These are phyloP conservation scores for Callinectes sapidus DNA, from an alignment of 2,888 invertebrate genomes.

Conservation along the genomic window DNA sequence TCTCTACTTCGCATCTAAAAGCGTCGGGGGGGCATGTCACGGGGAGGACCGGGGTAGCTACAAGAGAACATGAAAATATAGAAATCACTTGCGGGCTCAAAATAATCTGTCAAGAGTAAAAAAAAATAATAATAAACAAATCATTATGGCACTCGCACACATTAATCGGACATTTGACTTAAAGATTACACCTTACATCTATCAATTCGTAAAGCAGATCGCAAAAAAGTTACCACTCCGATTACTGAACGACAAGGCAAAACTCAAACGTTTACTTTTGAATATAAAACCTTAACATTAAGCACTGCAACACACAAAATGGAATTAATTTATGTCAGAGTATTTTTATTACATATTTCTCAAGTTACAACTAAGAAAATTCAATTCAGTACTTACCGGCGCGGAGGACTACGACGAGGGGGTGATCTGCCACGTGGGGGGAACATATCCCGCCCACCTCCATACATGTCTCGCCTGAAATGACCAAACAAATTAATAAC, in stretches of 20 bases:
- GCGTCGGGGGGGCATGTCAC: constrained; percentile 73
- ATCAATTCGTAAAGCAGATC: constrained; percentile 18
- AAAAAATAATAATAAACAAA: constrained; percentile 48
- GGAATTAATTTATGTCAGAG: constrained; percentile 52
- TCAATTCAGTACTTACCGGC: constrained; percentile 56
- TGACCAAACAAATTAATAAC: not conserved
- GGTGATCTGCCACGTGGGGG: constrained; percentile 63
- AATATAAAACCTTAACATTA: constrained; percentile 37
- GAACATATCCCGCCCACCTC: constrained; percentile 67
- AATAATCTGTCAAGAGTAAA: constrained; percentile 55
- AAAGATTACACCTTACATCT: constrained; percentile 23
- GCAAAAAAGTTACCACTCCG: not conserved
- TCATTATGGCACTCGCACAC: constrained; percentile 29
- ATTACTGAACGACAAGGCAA: constrained; percentile 36
- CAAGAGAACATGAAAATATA: constrained; percentile 70
- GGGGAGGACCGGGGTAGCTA: constrained; percentile 73
- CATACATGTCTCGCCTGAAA: constrained; percentile 65
- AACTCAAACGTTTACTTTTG: constrained; percentile 31
- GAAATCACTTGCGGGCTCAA: constrained; percentile 61
- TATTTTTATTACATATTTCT: constrained; percentile 30
- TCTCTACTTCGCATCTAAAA: constrained; percentile 72
- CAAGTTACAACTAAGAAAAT: not conserved
- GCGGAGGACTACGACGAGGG: constrained; percentile 62
- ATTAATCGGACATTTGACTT: constrained; percentile 33
- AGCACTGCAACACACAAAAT: constrained; percentile 58